phyloP scores from a whole-genome alignment of 2,797 vertebrate genomes.

The Brotula barbata region DNA sequence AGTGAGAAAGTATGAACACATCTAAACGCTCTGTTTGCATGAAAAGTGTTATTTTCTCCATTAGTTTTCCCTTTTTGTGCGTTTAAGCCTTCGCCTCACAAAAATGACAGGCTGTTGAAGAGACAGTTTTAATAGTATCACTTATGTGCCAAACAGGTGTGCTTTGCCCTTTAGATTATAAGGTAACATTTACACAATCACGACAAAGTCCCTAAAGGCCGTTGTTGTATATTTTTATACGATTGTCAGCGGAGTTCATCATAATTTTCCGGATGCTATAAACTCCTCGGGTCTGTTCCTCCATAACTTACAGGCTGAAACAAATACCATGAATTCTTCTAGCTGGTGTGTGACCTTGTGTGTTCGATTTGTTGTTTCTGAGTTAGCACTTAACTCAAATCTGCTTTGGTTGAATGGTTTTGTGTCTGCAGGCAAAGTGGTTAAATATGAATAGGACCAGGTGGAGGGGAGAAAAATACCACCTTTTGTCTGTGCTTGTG shows the following conservation, averaged over 20 bases:
- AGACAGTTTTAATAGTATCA: too few species aligned
- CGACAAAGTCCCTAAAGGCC: neutral
- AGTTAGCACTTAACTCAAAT: neutral
- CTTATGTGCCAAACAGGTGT: neutral
- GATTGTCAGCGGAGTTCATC: neutral
- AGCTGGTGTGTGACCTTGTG: neutral
- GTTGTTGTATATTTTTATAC: neutral
- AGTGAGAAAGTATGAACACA: too few species aligned
- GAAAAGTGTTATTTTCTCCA: too few species aligned
- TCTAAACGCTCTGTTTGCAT: too few species aligned
- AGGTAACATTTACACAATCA: slow-evolving; percentile 5
- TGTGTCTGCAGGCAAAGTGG: slow-evolving; percentile 35
- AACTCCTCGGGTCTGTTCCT: neutral
- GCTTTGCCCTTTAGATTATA: neutral
- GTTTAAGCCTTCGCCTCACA: too few species aligned
- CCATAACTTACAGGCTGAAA: neutral
- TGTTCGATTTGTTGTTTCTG: neutral
- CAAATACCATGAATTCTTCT: neutral
- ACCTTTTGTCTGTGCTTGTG: slow-evolving; percentile 19
- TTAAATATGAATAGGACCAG: slow-evolving; percentile 19
- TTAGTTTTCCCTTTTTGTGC: too few species aligned
- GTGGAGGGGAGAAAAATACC: slow-evolving; percentile 44
- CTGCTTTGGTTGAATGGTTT: slow-evolving; percentile 3
- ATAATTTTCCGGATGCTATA: neutral
- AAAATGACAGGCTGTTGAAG: too few species aligned